Percentiles rank a stretch among this genome's conserved stretches.
phyloP scores from a whole-genome alignment of 1,140 invertebrate genomes.

The Panagrolaimus sp. region DNA sequence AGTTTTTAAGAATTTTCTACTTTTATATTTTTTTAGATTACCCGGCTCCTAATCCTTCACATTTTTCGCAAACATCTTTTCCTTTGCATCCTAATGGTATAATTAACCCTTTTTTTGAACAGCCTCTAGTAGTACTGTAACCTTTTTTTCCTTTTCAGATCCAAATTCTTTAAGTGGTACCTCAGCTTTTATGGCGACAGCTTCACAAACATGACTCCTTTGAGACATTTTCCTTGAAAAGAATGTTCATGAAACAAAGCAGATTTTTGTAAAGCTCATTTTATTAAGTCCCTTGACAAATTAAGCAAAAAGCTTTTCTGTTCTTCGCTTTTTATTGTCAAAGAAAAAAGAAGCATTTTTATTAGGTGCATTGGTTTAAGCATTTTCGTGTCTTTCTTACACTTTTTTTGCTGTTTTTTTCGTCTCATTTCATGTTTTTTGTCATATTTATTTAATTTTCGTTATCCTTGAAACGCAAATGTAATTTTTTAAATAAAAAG shows the following conservation, averaged over 20 bases:
- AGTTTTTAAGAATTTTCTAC: no score
- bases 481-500: no score
- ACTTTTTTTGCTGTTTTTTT: no score
- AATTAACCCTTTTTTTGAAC: not conserved
- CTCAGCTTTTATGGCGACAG: constrained; percentile 5
- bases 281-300: constrained; percentile 13
- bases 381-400: no score
- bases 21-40: not conserved
- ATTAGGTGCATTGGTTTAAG: no score
- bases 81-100: constrained; percentile 9
- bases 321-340: no score
- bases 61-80: not conserved
- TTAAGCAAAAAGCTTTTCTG: constrained; percentile 5
- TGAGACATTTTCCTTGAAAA: not conserved
- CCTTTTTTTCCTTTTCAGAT: constrained; percentile 6
- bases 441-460: no score
- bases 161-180: constrained; percentile 3
- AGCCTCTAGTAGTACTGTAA: not conserved
- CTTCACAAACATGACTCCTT: constrained; percentile 5
- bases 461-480: no score
- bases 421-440: no score
- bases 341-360: no score
- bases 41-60: not conserved
- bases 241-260: not conserved
- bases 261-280: not conserved